Conservation (phyloP, 2,888 invertebrate genomes). For the Sinhomidia bicolor region DNA sequence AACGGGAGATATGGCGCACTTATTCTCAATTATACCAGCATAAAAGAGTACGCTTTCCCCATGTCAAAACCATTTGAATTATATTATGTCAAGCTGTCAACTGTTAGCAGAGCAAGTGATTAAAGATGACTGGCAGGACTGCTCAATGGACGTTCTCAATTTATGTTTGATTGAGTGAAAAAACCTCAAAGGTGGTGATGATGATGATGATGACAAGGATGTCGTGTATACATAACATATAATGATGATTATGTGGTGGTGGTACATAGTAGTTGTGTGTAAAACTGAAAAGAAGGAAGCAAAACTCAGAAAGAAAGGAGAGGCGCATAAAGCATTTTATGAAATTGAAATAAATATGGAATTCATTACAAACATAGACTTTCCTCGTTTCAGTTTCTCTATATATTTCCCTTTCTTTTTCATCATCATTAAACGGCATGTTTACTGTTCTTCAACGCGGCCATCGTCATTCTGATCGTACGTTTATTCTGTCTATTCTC, state of each 20-base stretch:
- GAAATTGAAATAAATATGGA: slow-evolving; percentile 55
- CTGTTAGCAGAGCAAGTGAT: slow-evolving; percentile 70
- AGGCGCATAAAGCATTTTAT: slow-evolving; percentile 47
- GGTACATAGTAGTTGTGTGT: neutral
- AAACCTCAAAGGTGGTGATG: slow-evolving; percentile 9
- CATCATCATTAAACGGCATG: slow-evolving; percentile 48
- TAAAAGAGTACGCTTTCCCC: neutral
- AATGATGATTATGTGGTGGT: neutral
- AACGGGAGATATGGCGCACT: neutral
- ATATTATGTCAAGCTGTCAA: slow-evolving; percentile 20
- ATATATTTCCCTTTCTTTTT: slow-evolving; percentile 30
- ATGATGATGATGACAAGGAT: slow-evolving; percentile 18
- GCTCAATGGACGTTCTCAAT: slow-evolving; percentile 66
- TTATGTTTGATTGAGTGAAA: slow-evolving; percentile 74
- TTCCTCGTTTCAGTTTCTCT: slow-evolving; percentile 8
- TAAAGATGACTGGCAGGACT: slow-evolving; percentile 72
- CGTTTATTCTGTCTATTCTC: neutral
- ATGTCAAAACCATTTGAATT: neutral
- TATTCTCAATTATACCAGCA: neutral
- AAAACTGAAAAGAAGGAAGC: neutral
- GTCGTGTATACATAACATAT: neutral
- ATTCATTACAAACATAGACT: slow-evolving; percentile 45
- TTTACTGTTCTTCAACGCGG: slow-evolving; percentile 26
- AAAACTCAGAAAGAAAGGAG: neutral
- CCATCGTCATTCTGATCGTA: neutral